Evolutionary conservation across 2,888 invertebrate species (phyloP).

Genomic region (Urechis unicinctus): DNA sequence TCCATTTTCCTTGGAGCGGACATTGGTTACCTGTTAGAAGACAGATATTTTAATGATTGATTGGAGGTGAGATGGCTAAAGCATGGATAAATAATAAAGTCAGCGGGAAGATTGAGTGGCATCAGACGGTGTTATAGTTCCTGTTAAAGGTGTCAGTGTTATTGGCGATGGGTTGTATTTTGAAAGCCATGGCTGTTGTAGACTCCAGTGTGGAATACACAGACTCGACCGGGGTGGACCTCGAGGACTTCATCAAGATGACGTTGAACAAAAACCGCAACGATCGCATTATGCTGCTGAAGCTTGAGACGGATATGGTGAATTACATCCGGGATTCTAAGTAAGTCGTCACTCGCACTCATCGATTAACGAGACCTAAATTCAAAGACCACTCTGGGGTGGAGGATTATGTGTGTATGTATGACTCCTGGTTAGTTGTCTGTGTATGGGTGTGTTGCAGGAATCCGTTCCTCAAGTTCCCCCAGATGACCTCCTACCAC

Average conservation of each 20-base stretch:
- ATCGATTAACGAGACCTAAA: too few relatives aligned
- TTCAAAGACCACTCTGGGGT: too few relatives aligned
- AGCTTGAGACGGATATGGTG: conserved; percentile 81
- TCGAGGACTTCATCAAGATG: conserved; percentile 80
- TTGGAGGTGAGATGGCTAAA: too few relatives aligned
- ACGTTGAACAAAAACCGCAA: conserved; percentile 85
- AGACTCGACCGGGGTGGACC: conserved; percentile 72
- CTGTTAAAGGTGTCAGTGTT: too few relatives aligned
- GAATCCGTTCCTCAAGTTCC: conserved; percentile 70
- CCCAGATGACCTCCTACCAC: conserved; percentile 90
- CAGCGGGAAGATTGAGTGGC: too few relatives aligned
- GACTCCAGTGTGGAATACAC: conserved; percentile 68
- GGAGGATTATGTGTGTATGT: too few relatives aligned
- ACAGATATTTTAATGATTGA: too few relatives aligned
- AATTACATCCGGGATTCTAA: conserved; percentile 74
- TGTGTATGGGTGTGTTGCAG: conserved; percentile 28
- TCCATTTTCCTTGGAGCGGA: too few relatives aligned
- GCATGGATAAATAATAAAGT: too few relatives aligned
- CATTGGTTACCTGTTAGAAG: too few relatives aligned
- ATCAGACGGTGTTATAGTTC: too few relatives aligned
- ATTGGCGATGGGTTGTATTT: background rate
- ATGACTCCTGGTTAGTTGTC: too few relatives aligned
- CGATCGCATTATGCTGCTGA: conserved; percentile 76
- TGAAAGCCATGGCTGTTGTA: conserved; percentile 49
- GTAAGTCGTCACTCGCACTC: conserved; percentile 52